Base-by-base conservation (phyloP, 2,888 invertebrate genomes). In the Synanthedon formicaeformis region DNA sequence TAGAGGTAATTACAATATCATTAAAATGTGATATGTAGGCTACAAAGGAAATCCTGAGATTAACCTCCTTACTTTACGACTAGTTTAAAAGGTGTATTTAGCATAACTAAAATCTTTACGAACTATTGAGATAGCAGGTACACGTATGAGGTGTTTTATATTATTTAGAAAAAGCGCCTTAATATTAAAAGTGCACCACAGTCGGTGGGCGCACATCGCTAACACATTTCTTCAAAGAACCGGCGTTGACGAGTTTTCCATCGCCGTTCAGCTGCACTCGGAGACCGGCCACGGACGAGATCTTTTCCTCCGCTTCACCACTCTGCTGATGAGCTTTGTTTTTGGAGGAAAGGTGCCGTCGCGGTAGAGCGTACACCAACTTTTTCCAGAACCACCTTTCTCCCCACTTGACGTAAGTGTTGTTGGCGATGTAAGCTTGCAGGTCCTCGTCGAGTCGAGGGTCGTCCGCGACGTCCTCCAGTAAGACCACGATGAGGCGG, bases 301-400 rank as follows among this genome's bases (percentile, higher is more conserved):
- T n/a, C 14, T 45, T 45, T 6, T 45, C 13, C 13, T 45, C 45
- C 13, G 13, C 8, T 6, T 14, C 45, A n/a, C n/a, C n/a, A 12
- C 45, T 13, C 45, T 6, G 13, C 8, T 45, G 3, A 6, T n/a
- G 12, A 13, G 13, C 12, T 8, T 6, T 45, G 5, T 45, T 45
- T 8, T 45, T 45, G 4, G 14, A n/a, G 14, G 13, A 45, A 45
- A 6, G 6, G 40, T 41, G n/a, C 45, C 27, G 41, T 27, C 51
- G 51, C 0, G 94, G 94, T 69, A 96, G 78, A 1, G 94, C 94
- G 67, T 92, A 93, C 41, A 90, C 85, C 52, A 96, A 78, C 71
- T 93, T 93, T 53, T 92, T 88, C 95, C 94, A 95, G 78, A 95
- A 95, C 91, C 92, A 92, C 8, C 92, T 92, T 69, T 95, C 94